Evolutionary conservation across 2,888 invertebrate genomes (phyloP), one percentile per base, ranked within the genome.

Genomic region (Athetis lepigone): DNA sequence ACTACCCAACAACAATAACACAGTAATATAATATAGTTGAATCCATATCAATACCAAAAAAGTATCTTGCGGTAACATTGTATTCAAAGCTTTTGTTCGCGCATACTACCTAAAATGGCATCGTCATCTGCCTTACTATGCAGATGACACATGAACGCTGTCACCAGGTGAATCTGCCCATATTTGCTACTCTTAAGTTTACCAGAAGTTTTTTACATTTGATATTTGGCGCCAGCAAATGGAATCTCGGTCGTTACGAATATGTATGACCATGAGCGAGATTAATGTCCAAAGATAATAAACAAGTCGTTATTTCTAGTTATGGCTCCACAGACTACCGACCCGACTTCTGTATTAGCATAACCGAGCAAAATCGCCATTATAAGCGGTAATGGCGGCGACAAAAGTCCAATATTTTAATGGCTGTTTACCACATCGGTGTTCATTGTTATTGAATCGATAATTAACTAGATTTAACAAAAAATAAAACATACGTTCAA

Each of bases 301-400:
- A 89, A 88, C 85, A 88, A 84, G 83, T 81, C 77, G 78, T 83
- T 85, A 87, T 81, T 75, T 79, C 77, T 77, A 75, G 83, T 80
- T 74, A 75, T 71, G 55, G 69, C 39, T 73, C 50, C 47, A 51
- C 49, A 55, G 45, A 64, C 50, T 49, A 51, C 49, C 57, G 45
- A 64, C 29, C 45, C 57, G 64, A 73, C 83, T 82, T 68, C 77
- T 80, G 79, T 71, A 85, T 88, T 86, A 81, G 67, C 83, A 83
- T 85, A 81, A 68, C 62, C 75, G 36, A 68, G 37, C 79, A 79
- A 47, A 63, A 62, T 52, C 47, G 47, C 61, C 29, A 67, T 66
- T 79, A 63, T 46, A 21, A 54, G 64, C 45, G 49, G 57, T 51
- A 58, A 43, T 40, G 21, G 54, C 50, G 8, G 29, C 29, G 54